A percentile compares a stretch with the other conserved stretches of the same genome.
phyloP scores from a whole-genome alignment of 2,797 vertebrate species.

The Notolepis coatsorum region DNA sequence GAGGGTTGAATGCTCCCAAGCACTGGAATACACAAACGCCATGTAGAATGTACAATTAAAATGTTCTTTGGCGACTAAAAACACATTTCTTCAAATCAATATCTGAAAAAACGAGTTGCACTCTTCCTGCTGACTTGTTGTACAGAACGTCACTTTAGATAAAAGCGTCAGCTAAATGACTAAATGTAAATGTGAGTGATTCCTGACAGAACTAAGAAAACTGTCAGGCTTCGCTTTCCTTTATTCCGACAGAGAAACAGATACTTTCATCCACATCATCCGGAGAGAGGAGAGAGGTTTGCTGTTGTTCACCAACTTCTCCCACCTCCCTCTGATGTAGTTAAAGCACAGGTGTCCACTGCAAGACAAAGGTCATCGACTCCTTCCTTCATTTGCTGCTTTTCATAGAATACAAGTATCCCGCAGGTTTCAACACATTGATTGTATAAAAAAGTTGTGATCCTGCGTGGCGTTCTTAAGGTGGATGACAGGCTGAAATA shows the following conservation, averaged over 20 bases:
- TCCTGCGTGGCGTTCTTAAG: not conserved
- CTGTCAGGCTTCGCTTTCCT: constrained; percentile 31
- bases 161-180: too few species aligned
- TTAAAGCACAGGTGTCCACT: constrained; percentile 34
- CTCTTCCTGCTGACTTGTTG: too few species aligned
- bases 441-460: constrained; percentile 3
- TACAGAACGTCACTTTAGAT: too few species aligned
- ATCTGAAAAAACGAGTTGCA: too few species aligned
- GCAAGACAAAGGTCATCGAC: constrained; percentile 18
- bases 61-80: too few species aligned
- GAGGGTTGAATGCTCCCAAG: too few species aligned
- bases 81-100: too few species aligned
- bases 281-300: constrained; percentile 19
- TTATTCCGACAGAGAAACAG: constrained; percentile 54
- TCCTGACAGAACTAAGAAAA: constrained; percentile 58
- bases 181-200: too few species aligned
- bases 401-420: constrained; percentile 18
- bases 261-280: constrained; percentile 60
- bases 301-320: constrained; percentile 44
- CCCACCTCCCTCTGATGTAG: constrained; percentile 38
- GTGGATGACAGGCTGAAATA: not conserved
- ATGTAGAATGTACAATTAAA: too few species aligned
- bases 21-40: too few species aligned
- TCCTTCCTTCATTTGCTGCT: constrained; percentile 4
- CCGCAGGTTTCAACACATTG: not conserved